phyloP scores from a whole-genome alignment of 2,797 vertebrate genomes.

The Sebastes diaconus region DNA sequence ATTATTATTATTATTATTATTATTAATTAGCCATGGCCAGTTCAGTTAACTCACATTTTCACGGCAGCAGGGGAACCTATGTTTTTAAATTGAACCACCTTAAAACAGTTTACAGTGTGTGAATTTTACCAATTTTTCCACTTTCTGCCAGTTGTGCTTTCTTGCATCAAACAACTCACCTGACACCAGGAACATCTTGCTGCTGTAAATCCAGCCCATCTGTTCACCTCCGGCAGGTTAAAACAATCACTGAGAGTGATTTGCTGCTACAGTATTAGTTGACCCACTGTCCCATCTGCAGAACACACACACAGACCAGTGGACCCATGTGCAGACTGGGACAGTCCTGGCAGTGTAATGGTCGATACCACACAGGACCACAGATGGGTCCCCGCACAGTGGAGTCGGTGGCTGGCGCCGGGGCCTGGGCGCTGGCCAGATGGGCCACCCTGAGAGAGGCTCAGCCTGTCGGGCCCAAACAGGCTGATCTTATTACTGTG shows the following conservation, averaged over 20 bases:
- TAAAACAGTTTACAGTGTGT: not conserved
- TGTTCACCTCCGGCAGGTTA: slow-evolving; percentile 12
- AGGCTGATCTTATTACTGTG: slow-evolving; percentile 74
- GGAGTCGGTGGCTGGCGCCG: slow-evolving; percentile 65
- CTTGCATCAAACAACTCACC: not conserved
- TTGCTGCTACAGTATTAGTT: slow-evolving; percentile 27
- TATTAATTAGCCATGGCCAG: not conserved
- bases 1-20: not conserved
- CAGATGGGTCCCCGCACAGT: slow-evolving; percentile 73
- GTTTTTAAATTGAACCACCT: not conserved
- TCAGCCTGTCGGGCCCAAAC: slow-evolving; percentile 65
- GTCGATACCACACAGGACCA: slow-evolving; percentile 71
- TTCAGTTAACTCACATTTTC: not conserved
- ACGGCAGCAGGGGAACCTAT: not conserved
- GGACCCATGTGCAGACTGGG: slow-evolving; percentile 53
- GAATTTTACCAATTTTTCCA: not conserved
- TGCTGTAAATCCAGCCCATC: not conserved
- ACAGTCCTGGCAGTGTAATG: slow-evolving; percentile 50
- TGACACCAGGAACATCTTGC: not conserved
- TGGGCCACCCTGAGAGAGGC: slow-evolving; percentile 77
- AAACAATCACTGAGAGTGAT: slow-evolving; percentile 11
- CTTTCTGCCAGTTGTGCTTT: not conserved
- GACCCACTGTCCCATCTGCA: slow-evolving; percentile 63
- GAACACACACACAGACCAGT: slow-evolving; percentile 50
- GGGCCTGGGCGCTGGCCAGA: slow-evolving; percentile 67